Conservation (phyloP, 2,888 invertebrate genomes). For the Pseudeuparius sepicola region DNA sequence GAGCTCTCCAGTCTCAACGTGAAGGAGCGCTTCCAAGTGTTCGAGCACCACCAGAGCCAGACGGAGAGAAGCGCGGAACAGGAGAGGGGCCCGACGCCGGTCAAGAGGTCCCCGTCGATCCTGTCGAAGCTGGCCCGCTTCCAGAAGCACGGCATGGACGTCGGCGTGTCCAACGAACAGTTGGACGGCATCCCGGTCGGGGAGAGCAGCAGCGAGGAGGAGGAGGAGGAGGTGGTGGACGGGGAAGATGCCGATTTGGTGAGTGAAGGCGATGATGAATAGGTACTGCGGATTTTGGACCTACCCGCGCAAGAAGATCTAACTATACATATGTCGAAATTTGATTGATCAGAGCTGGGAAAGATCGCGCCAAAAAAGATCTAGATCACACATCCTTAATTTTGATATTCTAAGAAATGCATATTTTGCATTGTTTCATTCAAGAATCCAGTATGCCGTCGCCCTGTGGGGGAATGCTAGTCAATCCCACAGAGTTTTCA, state of each 20-base stretch:
- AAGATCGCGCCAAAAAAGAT: too few relatives aligned
- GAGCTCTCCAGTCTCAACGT: constrained; percentile 74
- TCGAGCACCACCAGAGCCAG: constrained; percentile 51
- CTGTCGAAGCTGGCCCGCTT: constrained; percentile 75
- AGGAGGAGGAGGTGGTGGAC: constrained; percentile 44
- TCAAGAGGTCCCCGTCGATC: constrained; percentile 63
- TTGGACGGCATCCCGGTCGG: constrained; percentile 65
- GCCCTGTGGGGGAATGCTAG: too few relatives aligned
- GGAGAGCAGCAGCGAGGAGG: constrained; percentile 58
- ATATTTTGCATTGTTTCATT: too few relatives aligned
- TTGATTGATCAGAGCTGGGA: too few relatives aligned
- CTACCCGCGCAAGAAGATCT: too few relatives aligned
- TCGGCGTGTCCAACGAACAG: constrained; percentile 66
- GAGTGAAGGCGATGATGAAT: constrained; percentile 13
- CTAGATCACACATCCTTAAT: too few relatives aligned
- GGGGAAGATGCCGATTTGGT: constrained; percentile 55
- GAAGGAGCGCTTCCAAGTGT: constrained; percentile 75
- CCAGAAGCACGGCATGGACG: constrained; percentile 73
- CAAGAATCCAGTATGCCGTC: too few relatives aligned
- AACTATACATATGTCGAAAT: too few relatives aligned
- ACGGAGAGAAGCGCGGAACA: constrained; percentile 40
- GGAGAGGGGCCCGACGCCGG: constrained; percentile 42
- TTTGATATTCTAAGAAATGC: too few relatives aligned
- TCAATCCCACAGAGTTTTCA: too few relatives aligned
- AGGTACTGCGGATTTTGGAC: too few relatives aligned